Base-by-base conservation (phyloP, 2,888 invertebrate species). In the Margaritifera margaritifera region DNA sequence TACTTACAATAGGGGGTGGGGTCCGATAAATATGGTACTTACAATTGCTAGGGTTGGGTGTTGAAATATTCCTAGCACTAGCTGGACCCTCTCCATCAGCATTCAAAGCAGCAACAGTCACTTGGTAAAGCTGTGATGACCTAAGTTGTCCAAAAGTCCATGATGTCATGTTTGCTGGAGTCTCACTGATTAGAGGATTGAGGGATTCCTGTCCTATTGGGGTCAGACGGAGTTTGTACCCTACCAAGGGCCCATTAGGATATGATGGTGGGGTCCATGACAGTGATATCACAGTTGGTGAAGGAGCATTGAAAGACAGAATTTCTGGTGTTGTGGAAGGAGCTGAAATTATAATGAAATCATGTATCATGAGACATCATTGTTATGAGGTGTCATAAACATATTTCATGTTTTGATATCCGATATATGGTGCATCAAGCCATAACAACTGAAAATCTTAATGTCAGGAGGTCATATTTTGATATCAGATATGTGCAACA, bases 241-340 rank as follows among this genome's bases (percentile, higher is more conserved):
- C 95, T 73, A 95, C 93, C 82, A 97, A 92, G 56, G 95, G 96
- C 77, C 96, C 97, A 90, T 96, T 96, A 64, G 94, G 94, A 87
- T 95, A 96, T 66, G 93, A 93, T 22, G 97, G 96, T 22, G 95
- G 94, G 88, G 94, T 93, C 97, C 97, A 97, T 82, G 94, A 94
- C 72, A 97, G 93, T 76, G 95, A 95, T 74, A 97, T 94, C 80
- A 96, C 93, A 80, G 93, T 93, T 64, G 94, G 93, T 90, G 96
- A 96, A 20, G 84, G 84, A 4, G 88, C 83, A 4, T 86, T 93
- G 5, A 96, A 93, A 68, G 94, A 84, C 4, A 79, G 93, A 25
- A 94, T 94, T 79, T 94, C 92, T 79, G 95, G 92, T 76, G 95
- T 93, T 72, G 92, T 91, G 8, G 96, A 95, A 31, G 94, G 92